These are phyloP conservation scores for Menidia beryllina DNA, from an alignment of 2,113 vertebrate species.

Conservation along the genomic window DNA sequence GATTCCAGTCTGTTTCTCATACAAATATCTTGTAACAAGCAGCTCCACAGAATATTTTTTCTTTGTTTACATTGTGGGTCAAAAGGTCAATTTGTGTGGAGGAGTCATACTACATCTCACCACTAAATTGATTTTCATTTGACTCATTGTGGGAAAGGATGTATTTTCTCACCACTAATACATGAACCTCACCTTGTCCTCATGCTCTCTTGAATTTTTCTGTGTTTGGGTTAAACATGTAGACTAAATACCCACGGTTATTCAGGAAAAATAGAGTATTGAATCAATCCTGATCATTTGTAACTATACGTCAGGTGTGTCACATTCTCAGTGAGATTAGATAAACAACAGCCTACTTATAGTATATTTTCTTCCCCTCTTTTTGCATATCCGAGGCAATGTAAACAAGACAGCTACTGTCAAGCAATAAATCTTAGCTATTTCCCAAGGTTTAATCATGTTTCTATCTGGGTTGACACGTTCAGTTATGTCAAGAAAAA, in stretches of 20 bases:
- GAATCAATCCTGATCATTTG: constrained; percentile 58
- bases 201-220: background rate
- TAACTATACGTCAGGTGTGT: constrained; percentile 55
- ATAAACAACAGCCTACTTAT: constrained; percentile 75
- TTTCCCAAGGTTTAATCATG: constrained; percentile 55
- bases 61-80: constrained; percentile 5
- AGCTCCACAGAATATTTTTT: background rate
- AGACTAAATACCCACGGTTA: constrained; percentile 20
- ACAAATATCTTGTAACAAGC: background rate
- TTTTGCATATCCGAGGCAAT: constrained; percentile 59
- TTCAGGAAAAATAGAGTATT: constrained; percentile 55
- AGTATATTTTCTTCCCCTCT: constrained; percentile 61
- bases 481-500: constrained; percentile 25
- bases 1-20: background rate
- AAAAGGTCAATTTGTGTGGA: constrained; percentile 5
- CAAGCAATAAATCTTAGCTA: constrained; percentile 65
- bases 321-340: constrained; percentile 56
- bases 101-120: background rate
- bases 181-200: background rate
- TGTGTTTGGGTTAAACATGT: constrained; percentile 2
- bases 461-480: constrained; percentile 38
- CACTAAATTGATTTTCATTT: constrained; percentile 16
- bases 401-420: constrained; percentile 62
- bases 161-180: constrained; percentile 1
- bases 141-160: constrained; percentile 1